phyloP scores from a whole-genome alignment of 2,113 vertebrate species.

The Heliornis fulica region DNA sequence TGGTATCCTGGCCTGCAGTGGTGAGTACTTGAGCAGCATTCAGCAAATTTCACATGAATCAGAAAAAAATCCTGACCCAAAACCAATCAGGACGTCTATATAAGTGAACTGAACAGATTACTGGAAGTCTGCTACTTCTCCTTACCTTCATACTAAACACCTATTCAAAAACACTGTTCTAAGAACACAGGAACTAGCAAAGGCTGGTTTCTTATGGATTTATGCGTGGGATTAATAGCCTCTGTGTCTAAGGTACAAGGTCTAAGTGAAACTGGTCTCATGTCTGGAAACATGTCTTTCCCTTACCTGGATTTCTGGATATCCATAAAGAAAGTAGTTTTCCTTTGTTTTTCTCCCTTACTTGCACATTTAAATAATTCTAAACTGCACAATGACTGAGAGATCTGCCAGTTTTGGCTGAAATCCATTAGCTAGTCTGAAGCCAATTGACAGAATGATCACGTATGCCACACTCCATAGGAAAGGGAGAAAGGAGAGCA shows the following conservation, averaged over 20 bases:
- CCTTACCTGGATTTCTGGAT: not conserved
- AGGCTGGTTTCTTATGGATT: conserved; percentile 15
- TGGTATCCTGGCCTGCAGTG: too few relatives aligned
- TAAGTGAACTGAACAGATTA: not conserved
- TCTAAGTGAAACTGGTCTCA: conserved; percentile 16
- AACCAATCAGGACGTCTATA: not conserved
- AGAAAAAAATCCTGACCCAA: not conserved
- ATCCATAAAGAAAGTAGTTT: not conserved
- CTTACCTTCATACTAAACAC: not conserved
- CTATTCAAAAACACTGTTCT: not conserved
- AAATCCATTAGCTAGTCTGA: not conserved
- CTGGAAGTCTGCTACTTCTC: not conserved
- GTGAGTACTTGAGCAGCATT: not conserved
- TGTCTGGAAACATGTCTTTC: not conserved
- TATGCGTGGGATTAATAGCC: not conserved
- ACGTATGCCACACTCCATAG: fast-evolving
- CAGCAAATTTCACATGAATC: not conserved
- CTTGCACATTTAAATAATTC: not conserved
- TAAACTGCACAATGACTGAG: not conserved
- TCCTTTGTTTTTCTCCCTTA: not conserved
- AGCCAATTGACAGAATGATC: not conserved
- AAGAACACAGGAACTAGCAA: conserved; percentile 1
- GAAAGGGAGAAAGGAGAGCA: not conserved
- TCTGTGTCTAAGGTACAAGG: not conserved
- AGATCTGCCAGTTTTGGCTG: not conserved